phyloP scores from a whole-genome alignment of 2,113 vertebrate species.

The Hippocampus abdominalis region DNA sequence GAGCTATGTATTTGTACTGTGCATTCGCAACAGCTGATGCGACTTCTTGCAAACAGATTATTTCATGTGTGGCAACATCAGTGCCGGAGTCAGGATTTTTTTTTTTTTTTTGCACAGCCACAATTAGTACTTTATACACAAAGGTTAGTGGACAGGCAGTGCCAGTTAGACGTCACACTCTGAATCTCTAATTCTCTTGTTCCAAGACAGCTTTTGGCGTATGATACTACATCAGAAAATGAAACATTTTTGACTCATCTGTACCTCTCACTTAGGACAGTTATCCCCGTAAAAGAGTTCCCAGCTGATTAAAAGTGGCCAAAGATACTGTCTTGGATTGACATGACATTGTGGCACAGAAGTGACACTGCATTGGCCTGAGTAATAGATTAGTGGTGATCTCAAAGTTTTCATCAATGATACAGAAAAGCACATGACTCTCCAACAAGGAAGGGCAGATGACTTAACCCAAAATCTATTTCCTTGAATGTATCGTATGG shows the following conservation, averaged over 20 bases:
- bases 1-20: background rate
- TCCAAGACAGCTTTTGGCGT: background rate
- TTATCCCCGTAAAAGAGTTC: background rate
- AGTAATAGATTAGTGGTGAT: conserved; percentile 49
- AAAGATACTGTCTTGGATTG: background rate
- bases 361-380: conserved; percentile 21
- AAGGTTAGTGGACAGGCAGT: background rate
- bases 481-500: conserved; percentile 62
- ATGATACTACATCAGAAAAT: background rate
- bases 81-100: background rate
- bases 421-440: conserved; percentile 46
- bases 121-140: background rate
- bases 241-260: background rate
- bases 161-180: background rate
- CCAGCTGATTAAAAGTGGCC: background rate
- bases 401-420: conserved; percentile 66
- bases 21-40: background rate
- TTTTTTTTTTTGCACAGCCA: background rate
- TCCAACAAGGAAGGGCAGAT: conserved; percentile 62
- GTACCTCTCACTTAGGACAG: background rate
- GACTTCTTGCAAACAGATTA: background rate
- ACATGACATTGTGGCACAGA: conserved; percentile 2
- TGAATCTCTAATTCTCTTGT: background rate
- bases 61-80: background rate
- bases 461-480: conserved; percentile 80